Base-by-base conservation (phyloP, 2,888 invertebrate genomes). In the Venusia cambrica region DNA sequence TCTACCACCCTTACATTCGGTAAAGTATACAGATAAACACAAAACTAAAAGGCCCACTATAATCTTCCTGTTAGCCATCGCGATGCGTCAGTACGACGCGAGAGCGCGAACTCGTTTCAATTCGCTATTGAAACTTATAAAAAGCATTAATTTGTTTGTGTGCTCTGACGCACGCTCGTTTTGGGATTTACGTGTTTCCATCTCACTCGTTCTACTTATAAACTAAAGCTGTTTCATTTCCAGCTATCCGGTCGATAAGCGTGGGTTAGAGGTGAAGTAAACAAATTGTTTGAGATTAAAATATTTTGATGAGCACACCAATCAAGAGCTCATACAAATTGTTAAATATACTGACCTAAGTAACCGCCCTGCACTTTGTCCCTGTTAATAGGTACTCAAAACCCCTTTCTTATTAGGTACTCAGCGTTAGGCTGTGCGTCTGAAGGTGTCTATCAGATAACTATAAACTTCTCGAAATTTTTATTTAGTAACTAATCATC, bases 11-110 rank as follows among this genome's bases (percentile, higher is more conserved):
- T 53, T 33, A 50, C 73, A 63, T 51, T 72, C 62, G 31, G 61
- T 56, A 26, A 61, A 53, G 46, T 62, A 58, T 15, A 63, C 51
- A 27, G 60, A 53, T 16, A 67, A 34, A 57, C 62, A 62, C 38
- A 62, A 50, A 39, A 78, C 45, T 33, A 77, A 59, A 6, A 80
- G 62, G 55, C 73, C 70, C 62, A 77, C 68, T 65, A 79, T 53
- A 50, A 68, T 28, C 50, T 41, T 54, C 54, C 63, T 76, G 63
- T 60, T 73, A 60, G 64, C 73, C 81, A 80, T 80, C 41, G 51
- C 64, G 36, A 43, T 32, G 47, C 55, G 51, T 49, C 43, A 30
- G 28, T 22, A 19, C 49, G 45, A 47, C 38, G 46, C 54, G 40
- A 37, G 46, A 39, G 39, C 53, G 45, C 48, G 41, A 14, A 53